Conservation (phyloP, 2,113 vertebrate species). For the Balaeniceps rex region DNA sequence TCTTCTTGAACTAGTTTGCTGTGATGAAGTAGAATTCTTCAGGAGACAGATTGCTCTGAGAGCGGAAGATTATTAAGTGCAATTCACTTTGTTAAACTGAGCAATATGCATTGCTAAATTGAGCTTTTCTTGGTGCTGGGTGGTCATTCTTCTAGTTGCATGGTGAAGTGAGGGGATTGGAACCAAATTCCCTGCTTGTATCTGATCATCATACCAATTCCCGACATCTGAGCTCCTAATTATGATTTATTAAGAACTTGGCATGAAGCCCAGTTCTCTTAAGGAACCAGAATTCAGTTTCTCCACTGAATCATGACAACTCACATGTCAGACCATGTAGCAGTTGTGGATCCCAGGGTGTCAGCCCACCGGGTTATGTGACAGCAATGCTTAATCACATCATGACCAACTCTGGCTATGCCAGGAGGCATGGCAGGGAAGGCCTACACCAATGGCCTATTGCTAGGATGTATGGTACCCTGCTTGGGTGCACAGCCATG, state of each 20-base stretch:
- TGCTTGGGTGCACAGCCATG: neutral
- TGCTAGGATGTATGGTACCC: fast-evolving
- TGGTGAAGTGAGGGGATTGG: neutral
- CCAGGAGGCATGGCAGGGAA: neutral
- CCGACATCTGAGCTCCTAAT: neutral
- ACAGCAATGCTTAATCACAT: neutral
- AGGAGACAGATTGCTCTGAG: slow-evolving; percentile 26
- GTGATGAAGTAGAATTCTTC: slow-evolving; percentile 35
- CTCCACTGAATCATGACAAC: neutral
- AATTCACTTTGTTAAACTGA: slow-evolving; percentile 33
- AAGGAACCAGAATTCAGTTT: neutral
- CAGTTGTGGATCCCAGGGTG: neutral
- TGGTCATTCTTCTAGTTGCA: slow-evolving; percentile 16
- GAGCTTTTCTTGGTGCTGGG: slow-evolving; percentile 20
- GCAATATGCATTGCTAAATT: slow-evolving; percentile 8
- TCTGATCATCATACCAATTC: neutral
- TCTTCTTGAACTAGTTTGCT: neutral
- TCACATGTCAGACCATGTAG: neutral
- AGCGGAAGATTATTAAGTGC: neutral
- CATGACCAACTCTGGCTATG: neutral
- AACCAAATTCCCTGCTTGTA: slow-evolving; percentile 12
- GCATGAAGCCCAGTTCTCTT: neutral
- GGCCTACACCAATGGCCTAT: neutral
- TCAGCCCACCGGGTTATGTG: neutral
- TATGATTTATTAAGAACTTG: slow-evolving; percentile 23